These are phyloP conservation scores for Stramonita haemastoma DNA, from an alignment of 2,888 invertebrate genomes.

Conservation along the genomic window DNA sequence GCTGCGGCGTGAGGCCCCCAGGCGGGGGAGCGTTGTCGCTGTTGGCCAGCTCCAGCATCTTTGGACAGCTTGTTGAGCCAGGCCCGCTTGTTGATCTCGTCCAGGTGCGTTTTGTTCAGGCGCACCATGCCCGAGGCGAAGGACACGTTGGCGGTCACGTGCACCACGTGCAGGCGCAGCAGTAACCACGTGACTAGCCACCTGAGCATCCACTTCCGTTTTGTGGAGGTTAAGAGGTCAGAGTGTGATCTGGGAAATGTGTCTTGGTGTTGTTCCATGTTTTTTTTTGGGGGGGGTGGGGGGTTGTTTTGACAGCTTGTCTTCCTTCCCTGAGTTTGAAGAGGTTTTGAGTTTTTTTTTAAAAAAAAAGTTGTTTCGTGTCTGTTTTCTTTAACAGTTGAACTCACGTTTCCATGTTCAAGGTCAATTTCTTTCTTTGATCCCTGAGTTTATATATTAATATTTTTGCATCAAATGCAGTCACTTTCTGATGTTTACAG, in stretches of 20 bases:
- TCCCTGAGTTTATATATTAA: no score
- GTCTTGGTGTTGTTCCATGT: neutral
- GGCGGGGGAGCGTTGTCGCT: neutral
- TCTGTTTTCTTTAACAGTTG: no score
- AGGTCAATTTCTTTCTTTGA: no score
- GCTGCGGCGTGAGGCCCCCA: neutral
- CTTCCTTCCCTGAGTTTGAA: no score
- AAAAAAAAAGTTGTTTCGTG: no score
- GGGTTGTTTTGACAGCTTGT: neutral
- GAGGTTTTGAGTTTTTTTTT: neutral
- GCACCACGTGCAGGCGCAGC: neutral
- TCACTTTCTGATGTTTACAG: no score
- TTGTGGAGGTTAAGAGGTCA: no score
- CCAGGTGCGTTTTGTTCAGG: conserved; percentile 16
- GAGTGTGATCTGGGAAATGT: neutral
- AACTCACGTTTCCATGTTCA: no score
- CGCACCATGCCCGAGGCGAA: conserved; percentile 4
- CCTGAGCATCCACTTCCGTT: neutral
- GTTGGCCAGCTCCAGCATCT: neutral
- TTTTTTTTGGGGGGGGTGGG: no score
- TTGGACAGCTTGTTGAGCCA: conserved; percentile 10
- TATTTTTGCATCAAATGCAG: no score
- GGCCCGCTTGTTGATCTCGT: conserved; percentile 19
- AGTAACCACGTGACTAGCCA: neutral
- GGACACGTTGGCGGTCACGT: conserved; percentile 20